phyloP scores from a whole-genome alignment of 2,888 invertebrate species.

The Macrophya annulata region DNA sequence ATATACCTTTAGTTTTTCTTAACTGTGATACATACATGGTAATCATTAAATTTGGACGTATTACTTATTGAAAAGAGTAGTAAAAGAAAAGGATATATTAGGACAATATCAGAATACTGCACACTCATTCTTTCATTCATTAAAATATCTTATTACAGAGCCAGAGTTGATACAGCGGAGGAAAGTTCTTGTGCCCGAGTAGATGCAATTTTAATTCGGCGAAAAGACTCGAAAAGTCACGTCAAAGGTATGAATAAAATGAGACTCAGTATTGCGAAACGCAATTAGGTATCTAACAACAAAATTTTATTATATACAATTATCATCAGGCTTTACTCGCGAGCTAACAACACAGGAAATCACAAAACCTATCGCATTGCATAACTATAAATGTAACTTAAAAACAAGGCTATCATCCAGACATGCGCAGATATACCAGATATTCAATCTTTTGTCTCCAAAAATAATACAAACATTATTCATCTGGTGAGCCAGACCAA shows the following conservation, averaged over 20 bases:
- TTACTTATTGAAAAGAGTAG: not conserved
- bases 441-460: constrained; percentile 33
- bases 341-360: constrained; percentile 30
- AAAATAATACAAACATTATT: constrained; percentile 19
- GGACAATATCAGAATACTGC: not conserved
- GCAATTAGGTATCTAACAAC: not conserved
- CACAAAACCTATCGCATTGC: not conserved
- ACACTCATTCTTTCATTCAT: not conserved
- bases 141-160: constrained; percentile 38
- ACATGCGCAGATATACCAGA: not conserved
- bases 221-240: constrained; percentile 90
- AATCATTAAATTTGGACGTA: not conserved
- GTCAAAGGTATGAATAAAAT: constrained; percentile 84
- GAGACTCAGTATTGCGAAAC: not conserved
- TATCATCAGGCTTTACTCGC: not conserved
- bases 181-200: constrained; percentile 88
- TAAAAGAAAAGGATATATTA: not conserved
- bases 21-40: no score
- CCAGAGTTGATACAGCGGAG: constrained; percentile 77
- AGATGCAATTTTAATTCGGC: constrained; percentile 86
- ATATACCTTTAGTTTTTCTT: no score
- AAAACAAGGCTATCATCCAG: not conserved
- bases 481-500: not conserved
- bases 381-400: constrained; percentile 19
- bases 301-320: constrained; percentile 42